These are phyloP conservation scores for Olivierus martensii DNA, from an alignment of 1,140 invertebrate genomes.

Conservation along the genomic window DNA sequence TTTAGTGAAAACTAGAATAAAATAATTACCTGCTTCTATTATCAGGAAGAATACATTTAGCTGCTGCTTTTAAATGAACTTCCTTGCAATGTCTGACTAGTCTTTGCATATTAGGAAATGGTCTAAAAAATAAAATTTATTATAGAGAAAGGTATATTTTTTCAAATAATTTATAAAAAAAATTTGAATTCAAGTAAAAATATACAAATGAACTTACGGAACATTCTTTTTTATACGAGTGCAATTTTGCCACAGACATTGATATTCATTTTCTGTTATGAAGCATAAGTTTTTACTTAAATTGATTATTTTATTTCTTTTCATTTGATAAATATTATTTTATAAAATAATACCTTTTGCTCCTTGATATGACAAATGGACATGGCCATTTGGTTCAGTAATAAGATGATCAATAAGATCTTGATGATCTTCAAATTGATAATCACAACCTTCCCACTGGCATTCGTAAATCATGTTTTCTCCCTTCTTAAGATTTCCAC, in stretches of 20 bases:
- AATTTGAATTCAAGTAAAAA: too few species aligned
- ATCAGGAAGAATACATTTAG: slow-evolving; percentile 25
- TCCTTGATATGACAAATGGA: slow-evolving; percentile 21
- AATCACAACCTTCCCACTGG: slow-evolving; percentile 77
- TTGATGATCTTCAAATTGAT: slow-evolving; percentile 75
- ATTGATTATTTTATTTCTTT: too few species aligned
- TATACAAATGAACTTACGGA: too few species aligned
- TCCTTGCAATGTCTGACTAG: slow-evolving; percentile 82
- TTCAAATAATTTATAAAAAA: too few species aligned
- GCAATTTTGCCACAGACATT: slow-evolving; percentile 81
- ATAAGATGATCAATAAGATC: slow-evolving; percentile 85
- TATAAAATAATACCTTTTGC: not conserved
- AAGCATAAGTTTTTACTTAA: too few species aligned
- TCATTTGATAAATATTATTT: too few species aligned
- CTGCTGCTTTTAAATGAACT: slow-evolving; percentile 71
- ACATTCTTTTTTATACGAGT: slow-evolving; percentile 58
- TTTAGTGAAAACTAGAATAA: too few species aligned
- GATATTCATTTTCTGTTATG: slow-evolving; percentile 59
- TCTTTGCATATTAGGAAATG: slow-evolving; percentile 74
- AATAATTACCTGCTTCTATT: slow-evolving; percentile 27
- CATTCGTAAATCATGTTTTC: slow-evolving; percentile 62
- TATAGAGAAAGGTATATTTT: too few species aligned
- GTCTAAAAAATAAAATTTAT: too few species aligned
- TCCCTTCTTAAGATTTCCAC: not conserved
- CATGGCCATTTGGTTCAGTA: slow-evolving; percentile 48